Percentiles rank a stretch among this genome's conserved stretches.
Conservation (phyloP, 2,888 invertebrate genomes). For the Zaprionus lineosus region DNA sequence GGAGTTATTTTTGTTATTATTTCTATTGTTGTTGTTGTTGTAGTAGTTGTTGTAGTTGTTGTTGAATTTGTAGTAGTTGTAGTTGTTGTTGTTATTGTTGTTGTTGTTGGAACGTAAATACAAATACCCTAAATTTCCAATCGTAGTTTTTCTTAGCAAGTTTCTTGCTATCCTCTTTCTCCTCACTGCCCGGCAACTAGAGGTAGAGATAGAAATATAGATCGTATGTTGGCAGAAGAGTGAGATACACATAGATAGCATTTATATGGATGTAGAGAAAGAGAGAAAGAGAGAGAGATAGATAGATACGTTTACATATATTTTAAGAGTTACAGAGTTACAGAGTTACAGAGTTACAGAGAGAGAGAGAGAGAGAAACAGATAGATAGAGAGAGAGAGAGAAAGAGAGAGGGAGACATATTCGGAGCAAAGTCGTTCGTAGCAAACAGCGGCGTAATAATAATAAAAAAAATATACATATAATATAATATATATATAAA, state of each 20-base stretch:
- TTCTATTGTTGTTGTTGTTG: conserved; percentile 4
- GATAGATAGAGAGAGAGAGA: conserved; percentile 19
- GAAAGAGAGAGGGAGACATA: conserved; percentile 5
- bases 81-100: conserved; percentile 27
- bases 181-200: conserved; percentile 82
- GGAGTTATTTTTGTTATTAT: background rate
- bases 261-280: conserved; percentile 1
- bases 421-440: background rate
- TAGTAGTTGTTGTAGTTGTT: conserved; percentile 3
- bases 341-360: conserved; percentile 15
- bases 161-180: conserved; percentile 79
- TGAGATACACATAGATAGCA: conserved; percentile 6
- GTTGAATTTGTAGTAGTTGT: conserved; percentile 16
- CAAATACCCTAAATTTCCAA: conserved; percentile 85
- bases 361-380: conserved; percentile 3
- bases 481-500: conserved; percentile 33
- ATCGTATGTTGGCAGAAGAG: conserved; percentile 19
- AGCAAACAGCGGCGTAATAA: conserved; percentile 36
- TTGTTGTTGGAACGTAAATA: conserved; percentile 36
- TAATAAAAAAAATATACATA: conserved; percentile 36
- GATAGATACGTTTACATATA: no score
- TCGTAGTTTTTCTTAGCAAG: conserved; percentile 83
- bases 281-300: conserved; percentile 27
- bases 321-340: no score
- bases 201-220: conserved; percentile 33